These are phyloP conservation scores for Standfussiana lucernea DNA, from an alignment of 2,888 invertebrate species.

Conservation along the genomic window DNA sequence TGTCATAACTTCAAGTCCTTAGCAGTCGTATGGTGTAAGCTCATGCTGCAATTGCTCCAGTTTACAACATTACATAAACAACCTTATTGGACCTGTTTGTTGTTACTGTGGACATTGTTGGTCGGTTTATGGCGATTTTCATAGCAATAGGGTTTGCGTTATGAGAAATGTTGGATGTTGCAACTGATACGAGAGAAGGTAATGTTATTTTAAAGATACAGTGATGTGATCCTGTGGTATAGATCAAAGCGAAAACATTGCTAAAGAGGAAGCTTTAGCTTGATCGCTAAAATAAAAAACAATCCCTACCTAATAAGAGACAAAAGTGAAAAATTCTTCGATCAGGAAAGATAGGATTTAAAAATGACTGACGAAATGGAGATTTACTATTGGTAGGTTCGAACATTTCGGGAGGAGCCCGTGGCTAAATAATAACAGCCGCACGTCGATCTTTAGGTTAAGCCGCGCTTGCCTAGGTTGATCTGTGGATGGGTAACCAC, in stretches of 20 bases:
- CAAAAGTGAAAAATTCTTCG: background rate
- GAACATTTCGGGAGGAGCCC: no score
- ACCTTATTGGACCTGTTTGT: conserved; percentile 79
- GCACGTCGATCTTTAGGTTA: no score
- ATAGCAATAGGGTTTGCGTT: background rate
- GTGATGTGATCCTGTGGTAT: background rate
- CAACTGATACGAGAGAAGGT: background rate
- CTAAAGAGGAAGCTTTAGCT: background rate
- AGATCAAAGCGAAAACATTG: background rate
- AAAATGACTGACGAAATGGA: no score
- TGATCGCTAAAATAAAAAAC: background rate
- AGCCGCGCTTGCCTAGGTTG: no score
- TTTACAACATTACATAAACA: conserved; percentile 81
- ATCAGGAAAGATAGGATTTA: no score
- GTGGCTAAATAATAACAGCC: no score
- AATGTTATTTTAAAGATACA: background rate
- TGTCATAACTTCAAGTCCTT: conserved; percentile 36
- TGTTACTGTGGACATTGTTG: conserved; percentile 60
- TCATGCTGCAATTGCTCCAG: conserved; percentile 79
- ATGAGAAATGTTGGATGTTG: background rate
- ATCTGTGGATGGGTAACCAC: no score
- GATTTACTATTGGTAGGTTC: no score
- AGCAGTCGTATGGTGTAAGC: conserved; percentile 60
- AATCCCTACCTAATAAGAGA: background rate
- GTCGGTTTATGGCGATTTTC: conserved; percentile 34